A percentile compares a stretch with the other conserved stretches of the same genome.
Evolutionary conservation across 2,888 invertebrate genomes (phyloP).

Genomic region (Spialia ferax): DNA sequence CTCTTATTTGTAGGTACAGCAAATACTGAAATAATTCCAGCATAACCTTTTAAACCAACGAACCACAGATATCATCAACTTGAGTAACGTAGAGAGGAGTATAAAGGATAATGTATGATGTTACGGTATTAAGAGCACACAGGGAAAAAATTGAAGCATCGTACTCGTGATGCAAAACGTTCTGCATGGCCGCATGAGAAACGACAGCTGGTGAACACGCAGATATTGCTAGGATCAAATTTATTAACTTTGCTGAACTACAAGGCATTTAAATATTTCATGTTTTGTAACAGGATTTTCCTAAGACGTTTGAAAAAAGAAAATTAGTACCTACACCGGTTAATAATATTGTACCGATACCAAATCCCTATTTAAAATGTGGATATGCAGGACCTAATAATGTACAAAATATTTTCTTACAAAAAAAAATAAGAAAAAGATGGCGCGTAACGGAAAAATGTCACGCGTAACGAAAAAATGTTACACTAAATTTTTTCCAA

Average conservation of each 20-base stretch:
- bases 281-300: not conserved
- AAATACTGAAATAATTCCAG: not conserved
- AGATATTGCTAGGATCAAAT: not conserved
- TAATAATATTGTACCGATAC: no score
- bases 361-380: no score
- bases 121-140: slow-evolving; percentile 32
- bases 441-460: no score
- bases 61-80: slow-evolving; percentile 3
- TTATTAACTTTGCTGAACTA: slow-evolving; percentile 8
- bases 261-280: not conserved
- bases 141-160: slow-evolving; percentile 30
- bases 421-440: no score
- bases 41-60: slow-evolving; percentile 5
- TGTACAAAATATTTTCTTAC: no score
- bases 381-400: no score
- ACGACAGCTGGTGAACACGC: slow-evolving; percentile 26
- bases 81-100: slow-evolving; percentile 22
- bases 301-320: not conserved
- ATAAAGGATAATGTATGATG: slow-evolving; percentile 32
- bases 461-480: no score
- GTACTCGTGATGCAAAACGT: slow-evolving; percentile 31
- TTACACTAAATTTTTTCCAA: no score
- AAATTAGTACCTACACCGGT: no score
- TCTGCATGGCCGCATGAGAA: slow-evolving; percentile 39
- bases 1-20: no score